These are phyloP conservation scores for Dasypolia templi DNA, from an alignment of 2,888 invertebrate genomes.

Conservation along the genomic window DNA sequence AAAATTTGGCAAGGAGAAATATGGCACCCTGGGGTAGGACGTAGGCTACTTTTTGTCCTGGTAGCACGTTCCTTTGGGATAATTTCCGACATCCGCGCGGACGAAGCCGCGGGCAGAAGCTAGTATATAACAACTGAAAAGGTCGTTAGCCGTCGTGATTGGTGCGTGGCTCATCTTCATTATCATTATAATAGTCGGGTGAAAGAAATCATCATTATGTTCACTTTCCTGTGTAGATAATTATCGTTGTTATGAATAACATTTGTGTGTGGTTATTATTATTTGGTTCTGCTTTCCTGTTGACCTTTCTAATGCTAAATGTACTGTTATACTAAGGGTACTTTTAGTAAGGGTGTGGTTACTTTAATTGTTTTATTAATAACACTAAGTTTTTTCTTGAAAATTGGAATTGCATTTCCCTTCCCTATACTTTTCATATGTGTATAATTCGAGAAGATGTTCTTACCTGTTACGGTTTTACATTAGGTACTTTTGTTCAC, in stretches of 20 bases:
- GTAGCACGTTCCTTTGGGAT: no score
- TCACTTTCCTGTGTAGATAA: constrained; percentile 18
- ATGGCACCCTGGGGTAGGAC: no score
- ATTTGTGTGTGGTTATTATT: constrained; percentile 8
- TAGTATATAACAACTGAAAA: constrained; percentile 3
- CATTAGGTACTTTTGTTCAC: no score
- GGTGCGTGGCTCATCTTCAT: constrained; percentile 50
- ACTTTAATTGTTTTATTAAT: neutral
- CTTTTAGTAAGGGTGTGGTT: neutral
- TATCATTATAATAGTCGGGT: constrained; percentile 34
- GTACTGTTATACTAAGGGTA: no score
- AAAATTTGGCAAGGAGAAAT: no score
- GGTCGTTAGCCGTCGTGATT: constrained; percentile 13
- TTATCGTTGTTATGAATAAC: constrained; percentile 41
- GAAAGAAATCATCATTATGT: constrained; percentile 43
- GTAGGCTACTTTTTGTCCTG: no score
- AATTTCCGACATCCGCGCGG: no score
- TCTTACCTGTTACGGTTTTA: no score
- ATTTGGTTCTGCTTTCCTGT: constrained; percentile 28
- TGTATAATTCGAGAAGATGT: no score
- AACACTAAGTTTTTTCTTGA: no score
- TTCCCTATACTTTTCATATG: neutral
- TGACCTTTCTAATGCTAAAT: constrained; percentile 5
- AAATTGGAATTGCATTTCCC: neutral
- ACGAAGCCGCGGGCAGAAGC: no score